Evolutionary conservation across 2,113 vertebrate species (phyloP).

Genomic region (Dissostichus mawsoni): DNA sequence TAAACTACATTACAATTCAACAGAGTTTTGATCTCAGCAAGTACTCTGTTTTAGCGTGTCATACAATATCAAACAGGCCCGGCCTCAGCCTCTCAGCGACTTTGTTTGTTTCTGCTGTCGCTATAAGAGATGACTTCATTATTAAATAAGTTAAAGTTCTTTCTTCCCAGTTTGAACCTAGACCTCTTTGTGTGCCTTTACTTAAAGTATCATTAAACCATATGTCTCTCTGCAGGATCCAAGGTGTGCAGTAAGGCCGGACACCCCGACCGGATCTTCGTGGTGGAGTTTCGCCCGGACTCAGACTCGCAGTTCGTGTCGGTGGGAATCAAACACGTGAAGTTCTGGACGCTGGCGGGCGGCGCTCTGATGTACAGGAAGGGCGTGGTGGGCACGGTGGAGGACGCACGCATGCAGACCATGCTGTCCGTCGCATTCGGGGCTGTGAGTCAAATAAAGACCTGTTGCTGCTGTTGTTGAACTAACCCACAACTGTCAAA

Average conservation of each 20-base stretch:
- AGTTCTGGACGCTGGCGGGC: slow-evolving; percentile 97
- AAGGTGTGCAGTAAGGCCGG: slow-evolving; percentile 90
- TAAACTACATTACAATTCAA: too few relatives aligned
- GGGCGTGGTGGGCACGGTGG: slow-evolving; percentile 91
- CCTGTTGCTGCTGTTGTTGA: background rate
- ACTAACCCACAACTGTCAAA: too few relatives aligned
- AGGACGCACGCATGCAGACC: slow-evolving; percentile 95
- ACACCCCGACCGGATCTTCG: slow-evolving; percentile 94
- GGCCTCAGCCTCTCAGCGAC: too few relatives aligned
- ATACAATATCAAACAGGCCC: too few relatives aligned
- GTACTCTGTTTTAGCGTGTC: too few relatives aligned
- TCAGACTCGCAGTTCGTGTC: slow-evolving; percentile 97
- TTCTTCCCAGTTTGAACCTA: too few relatives aligned
- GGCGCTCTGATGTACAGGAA: slow-evolving; percentile 95
- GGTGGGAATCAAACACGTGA: slow-evolving; percentile 96
- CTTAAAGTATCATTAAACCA: too few relatives aligned
- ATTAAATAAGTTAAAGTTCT: too few relatives aligned
- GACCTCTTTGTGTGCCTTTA: too few relatives aligned
- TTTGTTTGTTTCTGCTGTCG: too few relatives aligned
- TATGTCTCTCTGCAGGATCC: slow-evolving; percentile 81
- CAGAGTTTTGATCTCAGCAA: too few relatives aligned
- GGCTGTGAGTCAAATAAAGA: slow-evolving; percentile 86
- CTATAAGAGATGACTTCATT: too few relatives aligned
- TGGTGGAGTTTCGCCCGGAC: slow-evolving; percentile 95
- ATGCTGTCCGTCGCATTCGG: slow-evolving; percentile 98